A percentile compares a stretch with the other conserved stretches of the same genome.
These are phyloP conservation scores for Acanthisitta chloris DNA, from an alignment of 2,113 vertebrate species.

Conservation along the genomic window DNA sequence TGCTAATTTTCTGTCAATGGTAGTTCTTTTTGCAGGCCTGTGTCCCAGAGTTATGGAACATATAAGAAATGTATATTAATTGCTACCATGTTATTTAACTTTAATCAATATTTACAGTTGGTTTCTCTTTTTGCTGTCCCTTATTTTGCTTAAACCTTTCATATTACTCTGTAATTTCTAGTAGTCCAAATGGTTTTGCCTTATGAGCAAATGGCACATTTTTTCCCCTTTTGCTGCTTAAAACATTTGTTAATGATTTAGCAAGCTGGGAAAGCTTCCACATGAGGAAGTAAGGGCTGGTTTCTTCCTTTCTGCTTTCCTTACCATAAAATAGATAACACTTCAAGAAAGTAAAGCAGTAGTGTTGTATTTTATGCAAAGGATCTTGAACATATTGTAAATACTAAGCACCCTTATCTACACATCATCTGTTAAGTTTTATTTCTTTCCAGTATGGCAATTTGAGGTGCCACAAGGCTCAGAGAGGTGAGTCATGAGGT, in stretches of 20 bases:
- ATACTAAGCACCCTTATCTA: neutral
- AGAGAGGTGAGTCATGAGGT: neutral
- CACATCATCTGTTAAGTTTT: neutral
- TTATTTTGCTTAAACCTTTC: constrained; percentile 28
- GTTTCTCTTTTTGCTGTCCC: neutral
- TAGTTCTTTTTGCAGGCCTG: neutral
- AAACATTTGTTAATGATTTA: constrained; percentile 40
- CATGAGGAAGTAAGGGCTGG: neutral
- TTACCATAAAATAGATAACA: neutral
- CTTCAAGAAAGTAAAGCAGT: neutral
- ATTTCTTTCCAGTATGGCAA: neutral
- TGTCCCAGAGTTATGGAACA: neutral
- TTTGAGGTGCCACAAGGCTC: neutral
- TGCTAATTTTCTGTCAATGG: neutral
- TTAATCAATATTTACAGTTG: constrained; percentile 21
- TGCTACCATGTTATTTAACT: neutral
- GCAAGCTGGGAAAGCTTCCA: neutral
- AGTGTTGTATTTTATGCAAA: neutral
- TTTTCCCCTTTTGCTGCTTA: neutral
- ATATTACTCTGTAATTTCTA: neutral
- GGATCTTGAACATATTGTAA: neutral
- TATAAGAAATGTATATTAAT: neutral
- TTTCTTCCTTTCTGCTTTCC: neutral
- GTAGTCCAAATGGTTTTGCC: constrained; percentile 29
- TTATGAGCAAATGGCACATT: neutral